phyloP scores from a whole-genome alignment of 1,140 invertebrate genomes.

The Atopsyche davidsoni region DNA sequence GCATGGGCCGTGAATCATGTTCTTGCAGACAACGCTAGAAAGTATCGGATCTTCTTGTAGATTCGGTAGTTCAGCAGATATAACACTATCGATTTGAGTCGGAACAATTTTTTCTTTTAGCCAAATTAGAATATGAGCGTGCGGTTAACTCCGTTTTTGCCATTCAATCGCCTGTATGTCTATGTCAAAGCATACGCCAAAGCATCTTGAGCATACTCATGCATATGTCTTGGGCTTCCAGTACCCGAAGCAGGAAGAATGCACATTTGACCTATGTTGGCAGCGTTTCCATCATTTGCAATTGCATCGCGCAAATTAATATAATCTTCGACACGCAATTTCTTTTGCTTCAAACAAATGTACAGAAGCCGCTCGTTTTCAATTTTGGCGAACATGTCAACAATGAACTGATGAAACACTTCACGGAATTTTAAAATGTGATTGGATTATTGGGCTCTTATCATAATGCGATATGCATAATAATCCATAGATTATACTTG shows the following conservation, averaged over 20 bases:
- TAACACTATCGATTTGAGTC: no score
- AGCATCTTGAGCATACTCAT: conserved; percentile 42
- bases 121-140: no score
- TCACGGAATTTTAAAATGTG: conserved; percentile 34
- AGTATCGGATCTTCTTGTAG: no score
- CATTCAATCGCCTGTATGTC: no score
- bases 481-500: no score
- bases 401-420: conserved; percentile 39
- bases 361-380: conserved; percentile 43
- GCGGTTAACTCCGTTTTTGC: no score
- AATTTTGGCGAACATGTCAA: conserved; percentile 48
- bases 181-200: conserved; percentile 40
- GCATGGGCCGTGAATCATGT: no score
- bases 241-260: conserved; percentile 44
- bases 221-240: conserved; percentile 41
- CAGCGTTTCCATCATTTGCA: conserved; percentile 13
- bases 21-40: no score
- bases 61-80: no score
- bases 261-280: conserved; percentile 28
- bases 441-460: no score
- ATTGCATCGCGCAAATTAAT: conserved; percentile 35
- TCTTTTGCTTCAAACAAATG: conserved; percentile 40
- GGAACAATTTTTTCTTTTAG: no score
- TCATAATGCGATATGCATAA: no score
- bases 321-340: conserved; percentile 29